Base-by-base conservation (phyloP, 1,140 invertebrate genomes). In the Latrodectus geometricus region DNA sequence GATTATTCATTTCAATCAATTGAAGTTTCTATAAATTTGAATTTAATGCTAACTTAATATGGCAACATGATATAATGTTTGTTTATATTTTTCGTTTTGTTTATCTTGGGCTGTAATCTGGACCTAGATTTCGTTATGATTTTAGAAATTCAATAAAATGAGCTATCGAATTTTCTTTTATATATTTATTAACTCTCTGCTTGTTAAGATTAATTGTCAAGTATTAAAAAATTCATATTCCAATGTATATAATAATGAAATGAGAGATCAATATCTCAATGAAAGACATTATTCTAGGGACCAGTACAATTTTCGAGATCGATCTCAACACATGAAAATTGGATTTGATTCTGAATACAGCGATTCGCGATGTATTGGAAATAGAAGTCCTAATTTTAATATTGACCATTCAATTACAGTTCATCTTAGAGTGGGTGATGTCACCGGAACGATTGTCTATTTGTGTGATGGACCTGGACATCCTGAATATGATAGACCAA, bases 381-480 rank as follows among this genome's bases (percentile, higher is more conserved):
- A 78, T 78, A 14, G 75, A 65, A 49, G 17, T 49, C 49, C 66
- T 15, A 65, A 70, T 52, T 20, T 61, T 15, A 49, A 76, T 35
- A 23, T 49, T 15, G 50, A 76, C 15, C 23, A 65, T 14, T 56
- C 76, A 21, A 76, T 86, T n/a, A 61, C 86, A 9, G 89, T 89
- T 12, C 48, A 68, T 21, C 88, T 89, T 1, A 56, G 56, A 35
- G 65, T 86, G 14, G 89, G 89, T 15, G 79, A n/a, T 69, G 88
- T 90, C 14, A 54, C 23, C 17, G 89, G 89, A 17, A 49, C 74
- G 9, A 23, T 85, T 48, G 78, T 89, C 1, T 89, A 88, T 82
- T 72, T 90, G 0, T 90, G 88, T 79, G 89, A 90, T 77, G 88
- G 88, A 12, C 89, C 89, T 20, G 88, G 87, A 65, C 65, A 88